Base-by-base conservation (phyloP, 1,140 invertebrate genomes). In the Limonius californicus region DNA sequence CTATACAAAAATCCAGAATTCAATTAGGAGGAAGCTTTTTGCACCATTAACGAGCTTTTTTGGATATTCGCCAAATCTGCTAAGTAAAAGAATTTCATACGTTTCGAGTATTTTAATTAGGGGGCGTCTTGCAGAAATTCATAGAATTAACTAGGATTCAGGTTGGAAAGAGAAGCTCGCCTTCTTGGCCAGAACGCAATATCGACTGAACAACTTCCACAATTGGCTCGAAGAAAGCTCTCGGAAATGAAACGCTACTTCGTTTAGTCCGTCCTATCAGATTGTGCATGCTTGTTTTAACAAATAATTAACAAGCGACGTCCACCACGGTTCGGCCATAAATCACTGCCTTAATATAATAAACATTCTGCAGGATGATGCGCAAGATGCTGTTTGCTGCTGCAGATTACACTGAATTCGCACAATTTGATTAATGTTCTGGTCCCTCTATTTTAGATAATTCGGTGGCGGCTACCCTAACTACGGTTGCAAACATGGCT, bases 311-410 rank as follows among this genome's bases (percentile, higher is more conserved):
- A 18, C 42, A 45, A 45, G n/a, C 42, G 42, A 45, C 42, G 42
- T 45, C 42, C 6, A 45, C 42, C 42, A 45, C 42, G 42, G 12
- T 27, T 27, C 12, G 42, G n/a, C 42, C 42, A n/a, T 45, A 45
- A 45, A 45, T 45, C 42, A 45, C 23, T 45, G 42, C 42, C 42
- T n/a, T 45, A 45, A 45, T 45, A 45, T 45, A 45, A 45, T 45
- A 45, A 45, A 45, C 16, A 45, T 15, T 45, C 42, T 45, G 42
- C 42, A 45, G 42, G 42, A 45, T 45, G n/a, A 45, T 45, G n/a
- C 16, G 42, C 42, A 45, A 45, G 42, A 45, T 45, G 42, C 42
- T 45, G 42, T n/a, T 45, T 18, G 42, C n/a, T 45, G 14, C n/a
- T 45, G 42, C 42, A 45, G 42, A 45, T 45, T 45, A 45, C n/a